Evolutionary conservation across 2,797 vertebrate species (phyloP).

Genomic region (Halcyon badia): DNA sequence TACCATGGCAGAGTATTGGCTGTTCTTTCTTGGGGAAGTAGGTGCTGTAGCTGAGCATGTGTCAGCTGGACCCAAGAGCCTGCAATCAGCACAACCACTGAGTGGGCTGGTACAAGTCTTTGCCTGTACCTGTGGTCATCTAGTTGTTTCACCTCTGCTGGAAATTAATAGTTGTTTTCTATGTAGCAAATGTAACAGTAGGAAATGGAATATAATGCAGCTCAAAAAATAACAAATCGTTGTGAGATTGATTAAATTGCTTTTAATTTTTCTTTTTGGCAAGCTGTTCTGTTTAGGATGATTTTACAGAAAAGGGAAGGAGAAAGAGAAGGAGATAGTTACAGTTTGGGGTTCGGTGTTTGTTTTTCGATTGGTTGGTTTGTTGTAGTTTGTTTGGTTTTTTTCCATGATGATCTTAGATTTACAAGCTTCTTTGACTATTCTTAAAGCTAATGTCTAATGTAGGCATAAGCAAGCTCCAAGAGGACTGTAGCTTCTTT

Average conservation of each 20-base stretch:
- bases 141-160: not conserved
- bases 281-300: not conserved
- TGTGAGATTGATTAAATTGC: not conserved
- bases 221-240: not conserved
- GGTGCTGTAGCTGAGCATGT: not conserved
- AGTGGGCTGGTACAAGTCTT: not conserved
- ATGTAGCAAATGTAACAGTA: not conserved
- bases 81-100: not conserved
- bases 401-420: not conserved
- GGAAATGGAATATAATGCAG: not conserved
- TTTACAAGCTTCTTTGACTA: not conserved
- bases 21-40: not conserved
- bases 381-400: not conserved
- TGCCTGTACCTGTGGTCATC: not conserved
- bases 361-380: too few species aligned
- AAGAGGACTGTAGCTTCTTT: not conserved
- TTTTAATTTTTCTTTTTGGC: not conserved
- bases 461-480: not conserved
- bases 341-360: too few species aligned
- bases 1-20: too few species aligned
- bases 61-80: too few species aligned
- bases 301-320: not conserved
- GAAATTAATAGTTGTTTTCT: not conserved
- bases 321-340: not conserved
- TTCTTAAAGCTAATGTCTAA: not conserved